Percentiles rank a stretch among this genome's conserved stretches.
Evolutionary conservation across 1,140 invertebrate genomes (phyloP).

Genomic region (Lucilia sericata): DNA sequence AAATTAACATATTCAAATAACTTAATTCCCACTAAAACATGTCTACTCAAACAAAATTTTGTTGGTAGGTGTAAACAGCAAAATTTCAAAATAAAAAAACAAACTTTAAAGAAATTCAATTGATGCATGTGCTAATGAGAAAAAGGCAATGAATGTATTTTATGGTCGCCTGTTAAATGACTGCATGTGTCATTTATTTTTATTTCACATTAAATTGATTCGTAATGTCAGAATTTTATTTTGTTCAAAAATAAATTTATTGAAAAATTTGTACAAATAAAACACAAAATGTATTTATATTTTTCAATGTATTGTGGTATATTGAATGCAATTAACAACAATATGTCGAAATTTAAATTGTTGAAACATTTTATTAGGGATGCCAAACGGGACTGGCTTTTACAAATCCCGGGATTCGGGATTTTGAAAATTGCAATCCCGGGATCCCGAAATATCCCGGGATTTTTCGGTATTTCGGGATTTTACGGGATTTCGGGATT

Average conservation of each 20-base stretch:
- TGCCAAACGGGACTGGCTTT: too few relatives aligned
- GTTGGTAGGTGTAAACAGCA: background rate
- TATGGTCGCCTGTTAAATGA: background rate
- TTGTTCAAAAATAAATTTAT: background rate
- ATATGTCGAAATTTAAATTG: slow-evolving; percentile 5
- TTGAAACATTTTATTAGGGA: background rate
- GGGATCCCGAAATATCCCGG: too few relatives aligned
- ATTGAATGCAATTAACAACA: slow-evolving; percentile 16
- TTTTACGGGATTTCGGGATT: too few relatives aligned
- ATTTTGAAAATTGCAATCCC: too few relatives aligned
- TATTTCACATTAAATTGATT: slow-evolving; percentile 1
- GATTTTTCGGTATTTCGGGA: too few relatives aligned
- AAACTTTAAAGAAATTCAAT: background rate
- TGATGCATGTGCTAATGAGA: background rate
- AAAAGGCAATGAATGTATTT: background rate
- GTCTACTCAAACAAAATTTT: too few relatives aligned
- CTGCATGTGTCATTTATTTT: background rate
- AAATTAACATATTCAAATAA: too few relatives aligned
- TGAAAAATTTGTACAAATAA: background rate
- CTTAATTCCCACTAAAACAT: too few relatives aligned
- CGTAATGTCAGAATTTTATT: background rate
- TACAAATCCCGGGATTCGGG: too few relatives aligned
- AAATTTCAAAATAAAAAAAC: background rate
- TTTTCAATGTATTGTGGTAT: background rate
- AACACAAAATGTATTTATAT: background rate